Evolutionary conservation across 2,888 invertebrate genomes (phyloP).

Genomic region (Ennomos erosarius): DNA sequence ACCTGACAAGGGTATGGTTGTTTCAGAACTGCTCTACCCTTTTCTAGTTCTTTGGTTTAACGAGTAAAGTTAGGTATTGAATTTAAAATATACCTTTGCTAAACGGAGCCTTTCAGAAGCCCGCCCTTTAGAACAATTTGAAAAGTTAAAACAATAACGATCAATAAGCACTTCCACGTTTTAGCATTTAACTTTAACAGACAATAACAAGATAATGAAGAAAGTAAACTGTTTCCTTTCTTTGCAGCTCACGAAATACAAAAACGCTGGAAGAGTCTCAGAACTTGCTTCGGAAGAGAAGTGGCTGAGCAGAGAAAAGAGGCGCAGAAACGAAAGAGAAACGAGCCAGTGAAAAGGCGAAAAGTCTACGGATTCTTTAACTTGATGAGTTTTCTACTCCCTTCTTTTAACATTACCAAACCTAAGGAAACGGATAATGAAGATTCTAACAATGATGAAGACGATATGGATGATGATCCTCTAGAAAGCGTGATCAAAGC

Average conservation of each 20-base stretch:
- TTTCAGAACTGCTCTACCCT: slow-evolving; percentile 31
- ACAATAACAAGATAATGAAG: too few relatives aligned
- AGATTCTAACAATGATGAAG: slow-evolving; percentile 22
- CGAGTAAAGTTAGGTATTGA: slow-evolving; percentile 34
- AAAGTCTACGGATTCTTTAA: slow-evolving; percentile 62
- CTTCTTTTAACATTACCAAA: slow-evolving; percentile 8
- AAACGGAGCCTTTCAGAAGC: slow-evolving; percentile 18
- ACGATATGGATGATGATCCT: slow-evolving; percentile 21
- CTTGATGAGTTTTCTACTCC: slow-evolving; percentile 50
- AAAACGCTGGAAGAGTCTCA: slow-evolving; percentile 64
- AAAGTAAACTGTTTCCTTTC: slow-evolving; percentile 33
- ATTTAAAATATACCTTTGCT: slow-evolving; percentile 34
- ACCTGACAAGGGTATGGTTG: slow-evolving; percentile 39
- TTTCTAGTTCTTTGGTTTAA: slow-evolving; percentile 40
- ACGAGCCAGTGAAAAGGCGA: slow-evolving; percentile 48
- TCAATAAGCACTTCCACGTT: too few relatives aligned
- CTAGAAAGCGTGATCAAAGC: slow-evolving; percentile 31
- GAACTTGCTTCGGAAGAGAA: slow-evolving; percentile 66
- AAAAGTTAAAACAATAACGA: slow-evolving; percentile 17
- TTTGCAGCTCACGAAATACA: slow-evolving; percentile 56
- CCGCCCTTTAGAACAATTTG: slow-evolving; percentile 1
- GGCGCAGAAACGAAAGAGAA: slow-evolving; percentile 40
- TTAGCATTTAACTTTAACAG: too few relatives aligned
- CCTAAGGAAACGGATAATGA: slow-evolving; percentile 21
- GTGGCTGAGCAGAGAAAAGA: slow-evolving; percentile 55